Base-by-base conservation (phyloP, 2,888 invertebrate genomes). In the Crocallis elinguaria region DNA sequence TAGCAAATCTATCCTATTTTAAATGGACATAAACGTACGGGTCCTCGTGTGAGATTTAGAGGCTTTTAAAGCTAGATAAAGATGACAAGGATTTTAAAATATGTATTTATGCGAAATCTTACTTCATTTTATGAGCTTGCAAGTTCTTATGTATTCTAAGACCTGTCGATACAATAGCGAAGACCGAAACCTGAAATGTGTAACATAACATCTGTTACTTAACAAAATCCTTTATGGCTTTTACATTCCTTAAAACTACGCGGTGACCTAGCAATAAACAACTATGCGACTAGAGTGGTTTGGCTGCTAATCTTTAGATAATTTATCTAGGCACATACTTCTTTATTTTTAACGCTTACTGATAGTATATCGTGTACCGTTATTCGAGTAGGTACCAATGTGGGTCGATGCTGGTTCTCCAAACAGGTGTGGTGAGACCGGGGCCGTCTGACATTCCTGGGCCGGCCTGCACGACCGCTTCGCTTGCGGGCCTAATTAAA, bases 291-390 rank as follows among this genome's bases (percentile, higher is more conserved):
- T 33, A 9, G 44, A 59, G 49, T 33, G 42, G 53, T 53, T 53
- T 48, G 36, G 41, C 32, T 32, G 35, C 36, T 38, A 27, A 38
- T 29, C 37, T 21, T 49, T 33, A 16, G 48, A 43, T 39, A 43
- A 16, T 48, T 37, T 56, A 54, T 59, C 49, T 51, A 55, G 49
- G 57, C 41, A 54, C 3, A 36, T 43, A 45, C 49, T 57, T 50
- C 41, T 54, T 53, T 42, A 52, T 38, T 33, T 43, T 43, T 33
- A 13, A 30, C 49, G 46, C 32, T 60, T 60, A 63, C 60, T 60
- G 53, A 60, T 48, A 57, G 53, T 17, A 23, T 32, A 52, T 55
- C 6, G 23, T 52, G 16, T 46, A 53, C 62, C 56, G 62, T 54
- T 63, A 57, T 38, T 27, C 42, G 33, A 42, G 36, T 36, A 46